Evolutionary conservation across 2,113 vertebrate species (phyloP).

Genomic region (Pterocles gutturalis): DNA sequence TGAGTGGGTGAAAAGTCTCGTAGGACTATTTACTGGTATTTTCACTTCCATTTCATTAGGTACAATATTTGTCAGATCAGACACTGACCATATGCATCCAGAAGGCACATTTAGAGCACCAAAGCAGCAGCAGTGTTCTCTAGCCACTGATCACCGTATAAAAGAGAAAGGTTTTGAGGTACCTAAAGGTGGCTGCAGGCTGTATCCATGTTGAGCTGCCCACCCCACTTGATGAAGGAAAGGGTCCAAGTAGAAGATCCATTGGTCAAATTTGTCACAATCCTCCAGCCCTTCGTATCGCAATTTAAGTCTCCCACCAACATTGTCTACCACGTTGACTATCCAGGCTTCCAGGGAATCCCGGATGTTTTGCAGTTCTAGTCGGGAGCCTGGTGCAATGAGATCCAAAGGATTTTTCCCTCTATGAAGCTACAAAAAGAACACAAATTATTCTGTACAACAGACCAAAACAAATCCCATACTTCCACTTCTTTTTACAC

Average conservation of each 20-base stretch:
- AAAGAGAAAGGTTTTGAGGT: neutral
- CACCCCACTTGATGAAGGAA: conserved; percentile 93
- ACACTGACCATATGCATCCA: neutral
- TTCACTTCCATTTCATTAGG: neutral
- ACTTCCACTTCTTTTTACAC: neutral
- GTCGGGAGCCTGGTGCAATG: conserved; percentile 86
- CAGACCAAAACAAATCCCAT: neutral
- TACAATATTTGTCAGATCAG: neutral
- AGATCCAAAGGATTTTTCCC: conserved; percentile 94
- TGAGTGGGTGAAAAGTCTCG: neutral
- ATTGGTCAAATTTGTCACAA: conserved; percentile 81
- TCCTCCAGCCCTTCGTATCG: conserved; percentile 86
- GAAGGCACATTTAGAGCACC: neutral
- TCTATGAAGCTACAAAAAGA: conserved; percentile 84
- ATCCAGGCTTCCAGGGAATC: conserved; percentile 87
- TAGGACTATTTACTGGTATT: neutral
- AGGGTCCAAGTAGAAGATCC: conserved; percentile 94
- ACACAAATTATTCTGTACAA: neutral
- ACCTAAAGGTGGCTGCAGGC: conserved; percentile 90
- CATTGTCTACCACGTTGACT: conserved; percentile 89
- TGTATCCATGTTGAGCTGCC: conserved; percentile 87
- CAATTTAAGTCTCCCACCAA: conserved; percentile 90
- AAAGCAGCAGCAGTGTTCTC: neutral
- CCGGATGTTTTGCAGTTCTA: conserved; percentile 87
- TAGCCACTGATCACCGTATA: neutral